Evolutionary conservation across 2,113 vertebrate species (phyloP).

Genomic region (Xiphophorus maculatus): DNA sequence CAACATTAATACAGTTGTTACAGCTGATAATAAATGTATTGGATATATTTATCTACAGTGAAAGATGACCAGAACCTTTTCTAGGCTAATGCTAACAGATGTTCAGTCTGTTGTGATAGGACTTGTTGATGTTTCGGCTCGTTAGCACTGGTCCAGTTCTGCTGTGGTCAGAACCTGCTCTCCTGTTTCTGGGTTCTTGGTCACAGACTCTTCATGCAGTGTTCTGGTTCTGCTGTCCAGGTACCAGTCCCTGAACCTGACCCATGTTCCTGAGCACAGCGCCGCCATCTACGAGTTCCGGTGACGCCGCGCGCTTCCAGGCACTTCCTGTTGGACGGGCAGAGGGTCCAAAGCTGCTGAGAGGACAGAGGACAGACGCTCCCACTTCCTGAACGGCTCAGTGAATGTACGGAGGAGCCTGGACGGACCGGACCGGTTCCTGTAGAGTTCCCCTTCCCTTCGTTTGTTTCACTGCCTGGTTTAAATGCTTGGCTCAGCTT

Average conservation of each 20-base stretch:
- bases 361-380: slow-evolving; percentile 31
- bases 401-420: slow-evolving; percentile 62
- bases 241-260: slow-evolving; percentile 99
- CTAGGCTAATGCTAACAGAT: no score
- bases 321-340: slow-evolving; percentile 49
- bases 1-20: no score
- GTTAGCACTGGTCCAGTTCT: no score
- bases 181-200: no score
- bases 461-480: slow-evolving; percentile 60
- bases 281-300: slow-evolving; percentile 98
- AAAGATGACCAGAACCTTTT: no score
- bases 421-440: slow-evolving; percentile 50
- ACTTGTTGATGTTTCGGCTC: no score
- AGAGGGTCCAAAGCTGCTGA: slow-evolving; percentile 60
- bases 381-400: slow-evolving; percentile 20
- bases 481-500: slow-evolving; percentile 53
- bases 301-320: slow-evolving; percentile 79
- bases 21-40: no score
- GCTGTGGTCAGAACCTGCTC: no score
- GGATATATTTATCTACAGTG: no score
- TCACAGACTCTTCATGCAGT: not conserved
- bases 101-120: no score
- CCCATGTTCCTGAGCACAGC: slow-evolving; percentile 97
- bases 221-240: slow-evolving; percentile 65
- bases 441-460: slow-evolving; percentile 24